Percentiles rank a stretch among this genome's conserved stretches.
Conservation (phyloP, 1,140 invertebrate species). For the Euschistus heros region DNA sequence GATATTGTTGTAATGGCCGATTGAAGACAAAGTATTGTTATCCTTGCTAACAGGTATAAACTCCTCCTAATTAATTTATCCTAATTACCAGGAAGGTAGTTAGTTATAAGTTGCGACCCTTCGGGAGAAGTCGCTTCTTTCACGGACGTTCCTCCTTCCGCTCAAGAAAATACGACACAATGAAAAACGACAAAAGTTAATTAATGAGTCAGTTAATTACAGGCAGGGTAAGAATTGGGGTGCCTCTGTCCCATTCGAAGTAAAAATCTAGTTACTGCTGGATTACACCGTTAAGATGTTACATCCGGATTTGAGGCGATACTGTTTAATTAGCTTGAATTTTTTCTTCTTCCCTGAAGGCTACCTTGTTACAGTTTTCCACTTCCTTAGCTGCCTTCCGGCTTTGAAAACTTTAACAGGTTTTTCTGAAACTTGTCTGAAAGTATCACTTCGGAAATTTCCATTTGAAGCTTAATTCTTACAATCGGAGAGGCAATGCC, state of each 20-base stretch:
- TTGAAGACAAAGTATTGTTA: too few relatives aligned
- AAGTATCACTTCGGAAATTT: too few relatives aligned
- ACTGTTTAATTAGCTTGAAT: neutral
- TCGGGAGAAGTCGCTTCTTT: neutral
- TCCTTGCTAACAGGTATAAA: too few relatives aligned
- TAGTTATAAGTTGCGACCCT: neutral
- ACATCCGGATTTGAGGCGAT: neutral
- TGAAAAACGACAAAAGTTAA: slow-evolving; percentile 10
- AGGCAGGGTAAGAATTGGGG: neutral
- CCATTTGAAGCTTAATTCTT: too few relatives aligned
- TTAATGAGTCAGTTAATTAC: slow-evolving; percentile 10
- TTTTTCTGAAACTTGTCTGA: too few relatives aligned
- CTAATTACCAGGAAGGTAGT: neutral
- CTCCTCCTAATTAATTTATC: neutral
- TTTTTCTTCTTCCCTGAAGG: neutral
- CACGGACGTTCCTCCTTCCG: too few relatives aligned
- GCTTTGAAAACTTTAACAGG: too few relatives aligned
- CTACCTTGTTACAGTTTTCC: too few relatives aligned
- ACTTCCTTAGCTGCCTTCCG: too few relatives aligned
- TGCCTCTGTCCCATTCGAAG: too few relatives aligned
- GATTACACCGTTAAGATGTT: neutral
- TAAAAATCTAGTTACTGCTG: neutral
- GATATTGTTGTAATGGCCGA: too few relatives aligned
- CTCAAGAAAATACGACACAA: neutral
- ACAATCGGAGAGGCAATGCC: too few relatives aligned